A percentile compares a stretch with the other conserved stretches of the same genome.
Conservation (phyloP, 2,888 invertebrate species). For the Platycheirus rosarum region DNA sequence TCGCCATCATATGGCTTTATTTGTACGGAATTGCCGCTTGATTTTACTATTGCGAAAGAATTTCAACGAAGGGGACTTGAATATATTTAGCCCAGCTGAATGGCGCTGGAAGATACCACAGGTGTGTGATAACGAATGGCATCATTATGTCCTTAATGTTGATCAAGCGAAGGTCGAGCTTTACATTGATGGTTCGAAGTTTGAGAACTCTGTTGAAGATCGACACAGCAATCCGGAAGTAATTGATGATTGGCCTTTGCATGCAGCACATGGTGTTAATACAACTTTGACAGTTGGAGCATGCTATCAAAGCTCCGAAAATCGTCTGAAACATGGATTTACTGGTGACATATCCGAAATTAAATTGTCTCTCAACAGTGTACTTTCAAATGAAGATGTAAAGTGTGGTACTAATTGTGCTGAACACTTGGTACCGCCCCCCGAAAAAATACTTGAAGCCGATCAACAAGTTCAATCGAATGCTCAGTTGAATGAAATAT, state of each 20-base stretch:
- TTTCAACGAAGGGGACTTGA: conserved; percentile 95
- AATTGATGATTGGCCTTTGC: conserved; percentile 99
- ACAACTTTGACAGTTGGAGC: conserved; percentile 97
- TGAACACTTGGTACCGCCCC: conserved; percentile 83
- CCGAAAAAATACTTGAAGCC: conserved; percentile 89
- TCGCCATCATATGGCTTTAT: conserved; percentile 98
- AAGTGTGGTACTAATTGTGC: conserved; percentile 82
- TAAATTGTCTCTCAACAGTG: conserved; percentile 78
- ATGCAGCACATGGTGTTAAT: conserved; percentile 96
- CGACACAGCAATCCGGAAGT: conserved; percentile 94
- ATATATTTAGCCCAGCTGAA: conserved; percentile 98
- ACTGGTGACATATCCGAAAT: conserved; percentile 82
- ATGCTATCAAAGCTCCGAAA: conserved; percentile 98
- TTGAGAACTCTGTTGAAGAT: conserved; percentile 82
- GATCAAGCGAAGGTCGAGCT: conserved; percentile 92
- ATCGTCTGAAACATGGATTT: conserved; percentile 91
- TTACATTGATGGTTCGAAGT: conserved; percentile 91
- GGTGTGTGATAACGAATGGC: conserved; percentile 99
- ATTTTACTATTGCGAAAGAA: conserved; percentile 95
- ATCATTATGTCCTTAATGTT: conserved; percentile 97
- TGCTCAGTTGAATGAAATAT: conserved; percentile 88
- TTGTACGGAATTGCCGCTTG: conserved; percentile 97
- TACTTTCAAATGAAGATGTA: conserved; percentile 79
- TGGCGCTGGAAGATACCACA: conserved; percentile 99
- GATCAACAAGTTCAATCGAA: conserved; percentile 90